A percentile compares a stretch with the other conserved stretches of the same genome.
These are phyloP conservation scores for Emydoidea blandingii DNA, from an alignment of 2,797 vertebrate genomes.

Conservation along the genomic window DNA sequence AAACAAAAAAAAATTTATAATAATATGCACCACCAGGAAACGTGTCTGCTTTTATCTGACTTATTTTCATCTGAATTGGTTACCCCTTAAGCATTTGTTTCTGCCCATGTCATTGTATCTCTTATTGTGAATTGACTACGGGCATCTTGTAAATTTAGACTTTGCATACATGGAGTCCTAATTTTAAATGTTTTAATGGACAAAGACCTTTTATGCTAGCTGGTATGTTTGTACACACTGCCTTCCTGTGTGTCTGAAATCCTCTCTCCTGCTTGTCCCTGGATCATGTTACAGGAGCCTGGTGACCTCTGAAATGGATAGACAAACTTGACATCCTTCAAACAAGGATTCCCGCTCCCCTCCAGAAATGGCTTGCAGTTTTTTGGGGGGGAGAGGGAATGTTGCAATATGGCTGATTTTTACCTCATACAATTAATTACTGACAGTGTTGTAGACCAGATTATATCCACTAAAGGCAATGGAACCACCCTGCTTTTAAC, in stretches of 20 bases:
- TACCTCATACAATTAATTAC: neutral
- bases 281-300: neutral
- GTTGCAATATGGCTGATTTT: too few species aligned
- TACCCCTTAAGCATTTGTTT: neutral
- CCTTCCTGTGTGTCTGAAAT: neutral
- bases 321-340: slow-evolving; percentile 11
- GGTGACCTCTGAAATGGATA: neutral
- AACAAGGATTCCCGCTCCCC: neutral
- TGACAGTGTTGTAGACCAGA: slow-evolving; percentile 34
- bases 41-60: neutral
- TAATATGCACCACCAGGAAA: neutral
- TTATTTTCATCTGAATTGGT: neutral
- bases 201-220: neutral
- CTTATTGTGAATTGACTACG: neutral
- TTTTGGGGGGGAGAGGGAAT: neutral
- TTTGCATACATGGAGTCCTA: neutral
- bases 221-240: neutral
- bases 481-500: slow-evolving; percentile 63
- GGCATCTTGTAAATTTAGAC: neutral
- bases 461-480: slow-evolving; percentile 62
- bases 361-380: neutral
- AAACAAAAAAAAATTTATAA: neutral
- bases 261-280: neutral
- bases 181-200: neutral
- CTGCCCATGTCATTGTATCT: neutral